phyloP scores from a whole-genome alignment of 2,797 vertebrate genomes.

The Cuculus canorus region DNA sequence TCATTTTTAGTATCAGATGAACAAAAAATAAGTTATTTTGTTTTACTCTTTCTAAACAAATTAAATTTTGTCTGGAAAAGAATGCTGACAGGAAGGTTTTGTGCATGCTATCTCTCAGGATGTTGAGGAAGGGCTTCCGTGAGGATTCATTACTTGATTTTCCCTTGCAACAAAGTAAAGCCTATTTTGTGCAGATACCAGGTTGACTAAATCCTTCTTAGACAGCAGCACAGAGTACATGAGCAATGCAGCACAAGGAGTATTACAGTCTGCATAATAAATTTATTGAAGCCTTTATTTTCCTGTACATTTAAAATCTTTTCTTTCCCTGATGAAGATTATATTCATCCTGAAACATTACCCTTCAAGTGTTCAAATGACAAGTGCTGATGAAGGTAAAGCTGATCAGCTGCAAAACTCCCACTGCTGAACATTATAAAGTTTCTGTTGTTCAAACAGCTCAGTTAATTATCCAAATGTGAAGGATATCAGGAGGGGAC shows the following conservation, averaged over 20 bases:
- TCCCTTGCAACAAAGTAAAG: conserved; percentile 19
- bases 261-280: conserved; percentile 44
- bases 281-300: conserved; percentile 50
- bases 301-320: conserved; percentile 54
- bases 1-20: background rate
- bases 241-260: background rate
- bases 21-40: background rate
- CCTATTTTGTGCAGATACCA: conserved; percentile 38
- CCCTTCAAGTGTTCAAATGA: conserved; percentile 69
- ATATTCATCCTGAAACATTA: conserved; percentile 63
- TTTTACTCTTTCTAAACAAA: conserved; percentile 23
- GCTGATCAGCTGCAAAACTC: conserved; percentile 68
- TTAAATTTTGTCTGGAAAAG: background rate
- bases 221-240: conserved; percentile 20
- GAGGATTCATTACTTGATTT: conserved; percentile 21
- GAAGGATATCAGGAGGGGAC: conserved; percentile 56
- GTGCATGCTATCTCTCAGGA: background rate
- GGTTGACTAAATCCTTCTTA: conserved; percentile 48
- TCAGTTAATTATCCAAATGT: conserved; percentile 72
- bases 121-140: background rate
- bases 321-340: conserved; percentile 59
- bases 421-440: conserved; percentile 66
- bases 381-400: conserved; percentile 62
- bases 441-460: conserved; percentile 71
- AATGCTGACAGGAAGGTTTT: background rate